Percentiles rank a stretch among this genome's conserved stretches.
phyloP scores from a whole-genome alignment of 1,140 invertebrate species.

The Lepidurus couesii region DNA sequence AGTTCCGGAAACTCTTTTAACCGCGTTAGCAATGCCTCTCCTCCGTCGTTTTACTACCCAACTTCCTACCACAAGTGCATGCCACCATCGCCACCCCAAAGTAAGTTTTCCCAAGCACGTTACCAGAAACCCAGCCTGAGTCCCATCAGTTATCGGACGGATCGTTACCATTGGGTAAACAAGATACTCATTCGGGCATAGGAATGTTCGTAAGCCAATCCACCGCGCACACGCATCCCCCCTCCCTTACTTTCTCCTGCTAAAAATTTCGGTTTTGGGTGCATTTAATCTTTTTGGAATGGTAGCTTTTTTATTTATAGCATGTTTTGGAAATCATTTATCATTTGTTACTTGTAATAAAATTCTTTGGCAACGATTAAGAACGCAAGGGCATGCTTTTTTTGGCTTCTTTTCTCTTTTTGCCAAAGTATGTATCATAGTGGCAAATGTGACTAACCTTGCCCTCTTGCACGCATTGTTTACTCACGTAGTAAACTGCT shows the following conservation, averaged over 20 bases:
- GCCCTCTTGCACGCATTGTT: slow-evolving; percentile 7
- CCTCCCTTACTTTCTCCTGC: background rate
- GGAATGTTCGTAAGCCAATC: background rate
- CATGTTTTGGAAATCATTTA: background rate
- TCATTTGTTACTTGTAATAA: slow-evolving; percentile 4
- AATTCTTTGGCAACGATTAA: background rate
- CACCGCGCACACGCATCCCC: background rate
- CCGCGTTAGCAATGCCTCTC: background rate
- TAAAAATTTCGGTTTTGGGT: background rate
- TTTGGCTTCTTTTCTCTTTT: background rate
- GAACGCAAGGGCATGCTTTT: background rate
- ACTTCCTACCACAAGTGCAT: slow-evolving; percentile 7
- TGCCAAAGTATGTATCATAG: background rate
- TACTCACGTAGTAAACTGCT: background rate
- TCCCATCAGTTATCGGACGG: background rate
- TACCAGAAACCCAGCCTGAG: background rate
- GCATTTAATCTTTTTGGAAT: background rate
- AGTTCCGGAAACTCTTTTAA: slow-evolving; percentile 14
- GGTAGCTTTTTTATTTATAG: background rate
- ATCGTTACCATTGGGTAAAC: slow-evolving; percentile 16
- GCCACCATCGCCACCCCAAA: background rate
- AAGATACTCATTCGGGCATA: slow-evolving; percentile 11
- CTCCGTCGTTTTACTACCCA: background rate
- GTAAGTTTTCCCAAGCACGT: background rate
- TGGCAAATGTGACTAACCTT: background rate